Evolutionary conservation across 2,113 vertebrate genomes (phyloP), one percentile per base, ranked within the genome.

Genomic region (Platycercus adscitus): DNA sequence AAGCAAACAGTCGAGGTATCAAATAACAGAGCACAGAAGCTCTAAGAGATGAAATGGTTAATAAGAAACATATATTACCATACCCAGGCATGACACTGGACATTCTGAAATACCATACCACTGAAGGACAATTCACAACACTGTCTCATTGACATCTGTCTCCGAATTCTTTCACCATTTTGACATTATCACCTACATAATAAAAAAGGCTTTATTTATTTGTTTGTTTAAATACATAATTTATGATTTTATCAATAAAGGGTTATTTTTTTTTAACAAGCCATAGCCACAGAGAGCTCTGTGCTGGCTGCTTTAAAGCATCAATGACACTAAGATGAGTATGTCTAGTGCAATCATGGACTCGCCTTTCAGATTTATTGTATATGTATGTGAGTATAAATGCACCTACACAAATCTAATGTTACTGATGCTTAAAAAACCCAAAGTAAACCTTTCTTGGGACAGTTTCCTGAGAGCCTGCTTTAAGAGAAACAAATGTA

Each of bases 181-280:
- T 94, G 61, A 70, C 78, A 73, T 85, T 87, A 96, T 60, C 66
- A 92, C 47, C 65, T 80, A 65, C 52, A 72, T 66, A 68, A 93
- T 75, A 71, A 81, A 93, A 31, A 37, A 94, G 17, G 1, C 9
- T 7, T 16, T 37, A 13, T 69, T 70, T 52, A 33, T 46, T 50
- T 53, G 31, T 33, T 88, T 91, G 61, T 91, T 96, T 91, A 92
- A 58, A 91, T 87, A 85, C 37, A 80, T 94, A 87, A 87, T 93
- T 92, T 94, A 93, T 91, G 43, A 94, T 89, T 93, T 96, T 95
- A 94, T 94, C 91, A 96, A 81, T 92, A 96, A 86, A 86, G 56
- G 12, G 28, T 55, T 95, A 2, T 65, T 56, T 47, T 53, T 88
- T 83, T 75, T 64, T 65, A 77, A 76, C 47, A 92, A 92, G 35